These are phyloP conservation scores for Troides oblongomaculatus DNA, from an alignment of 2,888 invertebrate species.

Conservation along the genomic window DNA sequence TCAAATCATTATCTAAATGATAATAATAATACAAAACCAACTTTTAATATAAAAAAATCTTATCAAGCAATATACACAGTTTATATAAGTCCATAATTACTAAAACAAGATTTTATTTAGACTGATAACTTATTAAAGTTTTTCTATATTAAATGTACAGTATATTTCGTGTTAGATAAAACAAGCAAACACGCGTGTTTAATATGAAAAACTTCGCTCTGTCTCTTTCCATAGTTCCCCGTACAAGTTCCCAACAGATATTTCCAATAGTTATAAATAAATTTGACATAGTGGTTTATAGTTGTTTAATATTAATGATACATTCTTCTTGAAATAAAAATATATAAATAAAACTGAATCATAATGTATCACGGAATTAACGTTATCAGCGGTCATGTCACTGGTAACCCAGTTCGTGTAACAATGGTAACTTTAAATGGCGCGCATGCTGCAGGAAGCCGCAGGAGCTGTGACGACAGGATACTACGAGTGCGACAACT, in stretches of 20 bases:
- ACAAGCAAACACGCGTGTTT: no score
- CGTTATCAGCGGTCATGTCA: constrained; percentile 32
- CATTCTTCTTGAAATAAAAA: constrained; percentile 5
- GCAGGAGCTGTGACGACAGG: constrained; percentile 54
- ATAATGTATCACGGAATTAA: constrained; percentile 29
- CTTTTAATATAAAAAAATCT: no score
- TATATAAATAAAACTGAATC: constrained; percentile 26
- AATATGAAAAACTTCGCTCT: no score
- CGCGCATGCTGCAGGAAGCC: constrained; percentile 54
- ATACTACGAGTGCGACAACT: constrained; percentile 48
- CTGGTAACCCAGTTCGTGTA: constrained; percentile 45
- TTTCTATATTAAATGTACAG: no score
- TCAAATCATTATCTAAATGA: not conserved
- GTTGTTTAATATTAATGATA: not conserved
- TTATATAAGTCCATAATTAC: no score
- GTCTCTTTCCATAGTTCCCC: no score
- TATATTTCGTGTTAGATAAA: no score
- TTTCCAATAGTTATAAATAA: not conserved
- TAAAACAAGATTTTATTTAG: no score
- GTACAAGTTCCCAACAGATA: not conserved
- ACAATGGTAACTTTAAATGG: constrained; percentile 35
- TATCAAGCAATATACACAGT: no score
- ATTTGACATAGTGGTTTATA: not conserved
- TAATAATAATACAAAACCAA: no score
- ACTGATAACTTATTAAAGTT: no score